Evolutionary conservation across 2,888 invertebrate species (phyloP).

Genomic region (Spodoptera picta): DNA sequence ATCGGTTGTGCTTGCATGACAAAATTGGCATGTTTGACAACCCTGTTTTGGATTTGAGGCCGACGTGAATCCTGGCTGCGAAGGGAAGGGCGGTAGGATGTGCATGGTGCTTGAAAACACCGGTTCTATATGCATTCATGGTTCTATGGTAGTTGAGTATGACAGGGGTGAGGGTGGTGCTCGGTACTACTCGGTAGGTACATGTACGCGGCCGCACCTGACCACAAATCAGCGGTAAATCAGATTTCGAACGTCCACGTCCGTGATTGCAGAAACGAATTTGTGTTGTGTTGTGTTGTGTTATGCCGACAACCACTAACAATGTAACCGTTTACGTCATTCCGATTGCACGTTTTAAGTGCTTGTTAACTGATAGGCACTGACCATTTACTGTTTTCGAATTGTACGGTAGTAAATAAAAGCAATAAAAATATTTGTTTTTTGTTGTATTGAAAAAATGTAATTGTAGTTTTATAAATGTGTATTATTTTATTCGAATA

Average conservation of each 20-base stretch:
- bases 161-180: conserved; percentile 27
- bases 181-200: conserved; percentile 29
- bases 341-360: conserved; percentile 50
- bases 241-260: conserved; percentile 81
- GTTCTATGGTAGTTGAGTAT: conserved; percentile 1
- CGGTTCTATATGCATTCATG: no score
- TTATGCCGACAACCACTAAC: conserved; percentile 69
- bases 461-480: no score
- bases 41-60: no score
- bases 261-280: conserved; percentile 83
- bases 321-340: conserved; percentile 66
- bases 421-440: neutral
- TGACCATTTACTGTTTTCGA: neutral
- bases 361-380: conserved; percentile 29
- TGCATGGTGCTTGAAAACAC: no score
- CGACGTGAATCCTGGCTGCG: no score
- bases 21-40: no score
- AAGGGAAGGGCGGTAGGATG: no score
- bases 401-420: neutral
- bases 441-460: no score
- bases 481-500: no score
- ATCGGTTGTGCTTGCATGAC: no score
- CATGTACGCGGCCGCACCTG: conserved; percentile 60
- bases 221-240: conserved; percentile 86
- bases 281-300: conserved; percentile 69